Evolutionary conservation across 1,140 invertebrate genomes (phyloP).

Genomic region (Macrobrachium nipponense): DNA sequence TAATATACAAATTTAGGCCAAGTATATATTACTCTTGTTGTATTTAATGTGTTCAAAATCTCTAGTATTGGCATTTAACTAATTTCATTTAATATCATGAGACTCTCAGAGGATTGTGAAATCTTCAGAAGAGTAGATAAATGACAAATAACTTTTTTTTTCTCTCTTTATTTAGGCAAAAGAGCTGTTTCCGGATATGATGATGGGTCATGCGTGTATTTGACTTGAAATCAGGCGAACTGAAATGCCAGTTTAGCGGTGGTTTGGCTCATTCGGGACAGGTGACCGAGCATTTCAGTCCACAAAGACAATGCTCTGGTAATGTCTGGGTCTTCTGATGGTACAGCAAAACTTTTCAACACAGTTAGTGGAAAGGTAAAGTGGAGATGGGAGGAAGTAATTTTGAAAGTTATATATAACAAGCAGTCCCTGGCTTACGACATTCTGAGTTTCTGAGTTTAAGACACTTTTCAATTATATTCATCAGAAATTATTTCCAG

Average conservation of each 20-base stretch:
- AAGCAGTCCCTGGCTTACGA: too few species aligned
- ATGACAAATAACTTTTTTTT: not conserved
- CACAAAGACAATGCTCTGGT: constrained; percentile 45
- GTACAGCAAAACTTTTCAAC: constrained; percentile 41
- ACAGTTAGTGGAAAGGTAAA: constrained; percentile 46
- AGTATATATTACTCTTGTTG: not conserved
- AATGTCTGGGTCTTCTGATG: constrained; percentile 36
- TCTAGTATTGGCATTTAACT: not conserved
- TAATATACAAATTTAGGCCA: too few species aligned
- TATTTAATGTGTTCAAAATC: not conserved
- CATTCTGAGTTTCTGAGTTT: too few species aligned
- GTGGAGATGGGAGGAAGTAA: too few species aligned
- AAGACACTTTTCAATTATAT: too few species aligned
- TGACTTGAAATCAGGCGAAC: constrained; percentile 46
- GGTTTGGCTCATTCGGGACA: constrained; percentile 10
- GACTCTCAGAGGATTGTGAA: not conserved
- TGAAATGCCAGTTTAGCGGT: constrained; percentile 4
- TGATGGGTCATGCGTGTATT: constrained; percentile 51
- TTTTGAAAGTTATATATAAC: too few species aligned
- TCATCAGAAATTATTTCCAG: too few species aligned
- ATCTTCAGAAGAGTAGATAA: not conserved
- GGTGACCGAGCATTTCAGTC: constrained; percentile 25
- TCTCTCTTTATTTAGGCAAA: constrained; percentile 28
- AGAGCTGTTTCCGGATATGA: constrained; percentile 42
- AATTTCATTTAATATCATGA: not conserved